A percentile compares a stretch with the other conserved stretches of the same genome.
Conservation (phyloP, 1,140 invertebrate species). For the Conus ventricosus region DNA sequence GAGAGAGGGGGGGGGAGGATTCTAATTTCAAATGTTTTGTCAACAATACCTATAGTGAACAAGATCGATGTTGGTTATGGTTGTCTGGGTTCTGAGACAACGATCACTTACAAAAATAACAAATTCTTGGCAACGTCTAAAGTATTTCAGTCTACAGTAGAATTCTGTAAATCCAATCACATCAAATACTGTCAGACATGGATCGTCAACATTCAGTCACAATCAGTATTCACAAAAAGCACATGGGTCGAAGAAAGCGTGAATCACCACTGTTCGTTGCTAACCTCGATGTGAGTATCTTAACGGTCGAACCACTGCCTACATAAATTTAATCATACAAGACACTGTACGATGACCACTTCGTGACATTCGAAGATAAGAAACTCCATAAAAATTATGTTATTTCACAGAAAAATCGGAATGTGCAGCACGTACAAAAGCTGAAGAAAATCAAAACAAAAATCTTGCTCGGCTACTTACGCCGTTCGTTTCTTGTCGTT, state of each 20-base stretch:
- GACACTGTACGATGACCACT: neutral
- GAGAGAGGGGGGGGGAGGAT: too few species aligned
- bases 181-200: too few species aligned
- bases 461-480: constrained; percentile 54
- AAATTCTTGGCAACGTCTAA: too few species aligned
- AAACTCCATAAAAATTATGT: neutral
- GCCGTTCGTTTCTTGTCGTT: constrained; percentile 59
- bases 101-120: too few species aligned
- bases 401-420: neutral
- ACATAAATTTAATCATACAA: neutral
- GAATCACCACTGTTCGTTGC: constrained; percentile 29
- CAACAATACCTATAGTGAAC: too few species aligned
- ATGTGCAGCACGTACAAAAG: neutral
- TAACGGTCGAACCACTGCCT: constrained; percentile 19
- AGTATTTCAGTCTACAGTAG: too few species aligned
- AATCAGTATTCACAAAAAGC: constrained; percentile 27
- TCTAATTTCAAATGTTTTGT: too few species aligned
- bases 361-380: neutral
- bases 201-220: neutral
- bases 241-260: constrained; percentile 28
- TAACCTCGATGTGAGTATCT: constrained; percentile 20
- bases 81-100: too few species aligned
- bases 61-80: too few species aligned
- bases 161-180: too few species aligned
- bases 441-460: constrained; percentile 19